Conservation (phyloP, 2,113 vertebrate species). For the human (Homo sapiens) region GRCh38 chr7:101701501-101702000, state of each 20-base stretch:
- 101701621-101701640: too few relatives aligned
- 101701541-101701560: background rate
- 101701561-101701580: background rate
- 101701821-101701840: background rate
- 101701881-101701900: background rate
- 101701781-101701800: background rate
- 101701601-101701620: background rate
- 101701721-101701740: background rate
- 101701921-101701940: too few relatives aligned
- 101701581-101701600: background rate
- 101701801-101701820: too few relatives aligned
- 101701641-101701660: background rate
- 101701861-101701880: background rate
- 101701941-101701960: background rate
- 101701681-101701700: background rate
- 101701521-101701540: rapidly evolving
- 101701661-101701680: background rate
- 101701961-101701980: background rate
- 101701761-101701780: background rate
- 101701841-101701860: background rate
- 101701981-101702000: background rate
- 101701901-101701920: too few relatives aligned
- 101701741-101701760: background rate
- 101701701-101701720: background rate
- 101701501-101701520: background rate